A percentile compares a stretch with the other conserved stretches of the same genome.
Evolutionary conservation across 2,113 vertebrate genomes (phyloP).

Genomic region (Erpornis zantholeuca): DNA sequence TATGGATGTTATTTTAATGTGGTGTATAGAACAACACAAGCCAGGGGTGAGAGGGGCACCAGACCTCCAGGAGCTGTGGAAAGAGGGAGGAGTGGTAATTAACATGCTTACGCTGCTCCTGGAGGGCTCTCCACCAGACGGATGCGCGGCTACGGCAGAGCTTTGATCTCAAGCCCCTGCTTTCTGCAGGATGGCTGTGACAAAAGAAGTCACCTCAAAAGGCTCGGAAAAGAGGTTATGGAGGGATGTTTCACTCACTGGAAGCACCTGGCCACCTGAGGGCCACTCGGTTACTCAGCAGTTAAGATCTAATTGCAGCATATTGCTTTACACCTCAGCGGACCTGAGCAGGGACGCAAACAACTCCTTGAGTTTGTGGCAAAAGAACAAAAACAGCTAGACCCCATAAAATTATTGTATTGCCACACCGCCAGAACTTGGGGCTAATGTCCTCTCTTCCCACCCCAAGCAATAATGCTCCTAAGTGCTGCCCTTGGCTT

Average conservation of each 20-base stretch:
- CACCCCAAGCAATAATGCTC: neutral
- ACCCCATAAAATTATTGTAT: neutral
- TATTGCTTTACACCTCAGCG: conserved; percentile 11
- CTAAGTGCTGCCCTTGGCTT: neutral
- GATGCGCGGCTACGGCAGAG: neutral
- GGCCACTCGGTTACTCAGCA: neutral
- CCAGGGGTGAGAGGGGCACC: neutral
- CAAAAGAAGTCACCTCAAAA: neutral
- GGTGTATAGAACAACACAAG: neutral
- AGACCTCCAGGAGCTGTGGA: neutral
- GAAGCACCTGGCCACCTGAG: neutral
- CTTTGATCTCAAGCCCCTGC: conserved; percentile 41
- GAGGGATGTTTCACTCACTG: neutral
- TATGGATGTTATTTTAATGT: conserved; percentile 8
- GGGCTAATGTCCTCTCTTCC: neutral
- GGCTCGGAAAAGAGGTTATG: neutral
- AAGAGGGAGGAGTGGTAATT: neutral
- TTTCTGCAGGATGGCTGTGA: neutral
- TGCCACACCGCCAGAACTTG: neutral
- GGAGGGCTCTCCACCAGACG: conserved; percentile 19
- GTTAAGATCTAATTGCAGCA: neutral
- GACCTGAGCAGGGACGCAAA: neutral
- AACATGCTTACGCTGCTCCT: neutral
- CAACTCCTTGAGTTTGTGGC: neutral
- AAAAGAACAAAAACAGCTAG: neutral